Percentiles rank a stretch among this genome's conserved stretches.
phyloP scores from a whole-genome alignment of 2,113 vertebrate genomes.

The Loxodonta africana region DNA sequence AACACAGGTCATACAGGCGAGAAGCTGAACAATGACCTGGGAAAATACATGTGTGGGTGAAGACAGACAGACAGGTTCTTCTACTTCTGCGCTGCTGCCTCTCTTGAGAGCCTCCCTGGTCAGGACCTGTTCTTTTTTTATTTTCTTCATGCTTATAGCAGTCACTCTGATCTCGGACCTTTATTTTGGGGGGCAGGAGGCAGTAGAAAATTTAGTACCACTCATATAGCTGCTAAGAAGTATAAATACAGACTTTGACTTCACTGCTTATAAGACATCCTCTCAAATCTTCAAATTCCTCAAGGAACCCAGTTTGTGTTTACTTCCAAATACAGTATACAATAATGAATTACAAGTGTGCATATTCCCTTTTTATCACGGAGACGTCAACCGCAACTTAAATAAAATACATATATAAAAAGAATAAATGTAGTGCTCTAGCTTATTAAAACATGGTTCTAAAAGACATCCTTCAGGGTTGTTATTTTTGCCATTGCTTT shows the following conservation, averaged over 20 bases:
- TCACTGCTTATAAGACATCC: not conserved
- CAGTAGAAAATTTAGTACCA: not conserved
- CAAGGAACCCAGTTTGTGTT: constrained; percentile 46
- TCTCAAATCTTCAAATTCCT: not conserved
- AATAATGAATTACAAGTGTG: not conserved
- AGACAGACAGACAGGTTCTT: not conserved
- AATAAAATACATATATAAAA: constrained; percentile 46
- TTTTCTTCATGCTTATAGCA: not conserved
- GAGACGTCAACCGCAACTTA: not conserved
- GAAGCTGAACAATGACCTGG: not conserved
- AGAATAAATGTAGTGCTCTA: not conserved
- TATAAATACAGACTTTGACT: constrained; percentile 9
- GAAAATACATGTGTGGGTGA: constrained; percentile 15
- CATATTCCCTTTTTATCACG: not conserved
- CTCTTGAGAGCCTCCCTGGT: not conserved
- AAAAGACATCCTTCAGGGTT: not conserved
- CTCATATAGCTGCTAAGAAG: constrained; percentile 33
- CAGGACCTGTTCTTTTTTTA: constrained; percentile 8
- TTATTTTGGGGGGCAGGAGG: not conserved
- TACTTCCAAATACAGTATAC: constrained; percentile 20
- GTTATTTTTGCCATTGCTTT: constrained; percentile 12
- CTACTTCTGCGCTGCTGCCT: not conserved
- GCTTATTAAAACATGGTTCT: constrained; percentile 2
- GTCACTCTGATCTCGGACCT: not conserved
- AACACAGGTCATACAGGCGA: constrained; percentile 29